phyloP scores from a whole-genome alignment of 1,140 invertebrate species.

The Caenorhabditis brenneri region DNA sequence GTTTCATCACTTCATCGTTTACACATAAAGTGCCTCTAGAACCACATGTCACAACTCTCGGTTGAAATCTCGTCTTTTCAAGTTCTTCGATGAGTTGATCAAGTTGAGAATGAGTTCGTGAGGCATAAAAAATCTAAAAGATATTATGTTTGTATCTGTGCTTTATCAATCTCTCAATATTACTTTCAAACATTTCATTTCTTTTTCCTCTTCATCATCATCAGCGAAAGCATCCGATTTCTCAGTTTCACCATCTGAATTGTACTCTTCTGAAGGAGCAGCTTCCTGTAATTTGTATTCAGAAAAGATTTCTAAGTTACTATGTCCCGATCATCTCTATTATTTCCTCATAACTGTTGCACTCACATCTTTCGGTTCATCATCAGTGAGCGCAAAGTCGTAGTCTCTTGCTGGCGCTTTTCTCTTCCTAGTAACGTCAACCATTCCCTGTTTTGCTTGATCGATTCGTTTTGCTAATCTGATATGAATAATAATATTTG shows the following conservation, averaged over 20 bases:
- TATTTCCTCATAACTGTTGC: background rate
- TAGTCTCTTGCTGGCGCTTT: conserved; percentile 13
- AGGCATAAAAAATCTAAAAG: conserved; percentile 71
- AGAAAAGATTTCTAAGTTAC: background rate
- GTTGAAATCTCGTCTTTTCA: conserved; percentile 80
- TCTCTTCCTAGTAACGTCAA: background rate
- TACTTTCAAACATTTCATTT: conserved; percentile 72
- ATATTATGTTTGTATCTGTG: background rate
- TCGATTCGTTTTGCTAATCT: conserved; percentile 1
- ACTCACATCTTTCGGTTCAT: background rate
- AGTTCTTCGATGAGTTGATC: conserved; percentile 91
- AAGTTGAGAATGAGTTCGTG: conserved; percentile 93
- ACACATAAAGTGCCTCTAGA: conserved; percentile 91
- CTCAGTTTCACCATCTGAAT: conserved; percentile 59
- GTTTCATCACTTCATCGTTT: conserved; percentile 80
- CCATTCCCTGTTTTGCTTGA: background rate
- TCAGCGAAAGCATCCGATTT: background rate
- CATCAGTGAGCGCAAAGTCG: background rate
- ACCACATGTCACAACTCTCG: conserved; percentile 83
- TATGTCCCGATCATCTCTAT: background rate
- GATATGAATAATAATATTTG: background rate
- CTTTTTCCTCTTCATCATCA: conserved; percentile 72
- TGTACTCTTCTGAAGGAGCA: conserved; percentile 52
- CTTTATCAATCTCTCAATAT: background rate
- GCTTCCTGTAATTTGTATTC: conserved; percentile 44